A percentile compares a stretch with the other conserved stretches of the same genome.
phyloP scores from a whole-genome alignment of 2,113 vertebrate species.

The Tyto alba region DNA sequence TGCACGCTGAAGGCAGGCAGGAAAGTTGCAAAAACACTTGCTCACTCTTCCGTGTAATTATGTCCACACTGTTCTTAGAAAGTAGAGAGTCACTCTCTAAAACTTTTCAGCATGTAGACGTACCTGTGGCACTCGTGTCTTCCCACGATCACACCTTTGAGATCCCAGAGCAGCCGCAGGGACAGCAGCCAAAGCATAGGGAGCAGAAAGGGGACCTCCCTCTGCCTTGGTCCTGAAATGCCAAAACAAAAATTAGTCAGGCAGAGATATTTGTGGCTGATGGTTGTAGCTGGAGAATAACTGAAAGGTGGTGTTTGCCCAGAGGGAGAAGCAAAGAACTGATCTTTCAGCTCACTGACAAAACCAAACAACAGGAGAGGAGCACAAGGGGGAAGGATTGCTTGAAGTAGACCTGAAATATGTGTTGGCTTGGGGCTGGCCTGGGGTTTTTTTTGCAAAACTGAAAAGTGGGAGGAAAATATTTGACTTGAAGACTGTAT shows the following conservation, averaged over 20 bases:
- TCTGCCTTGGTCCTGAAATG: background rate
- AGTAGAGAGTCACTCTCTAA: background rate
- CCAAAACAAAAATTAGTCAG: background rate
- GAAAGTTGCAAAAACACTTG: constrained; percentile 49
- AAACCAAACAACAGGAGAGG: background rate
- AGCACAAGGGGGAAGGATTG: background rate
- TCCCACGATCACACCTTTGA: fast-evolving
- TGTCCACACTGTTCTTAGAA: constrained; percentile 52
- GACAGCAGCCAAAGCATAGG: fast-evolving
- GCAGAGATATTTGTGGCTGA: background rate
- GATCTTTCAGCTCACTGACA: background rate
- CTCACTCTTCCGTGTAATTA: constrained; percentile 37
- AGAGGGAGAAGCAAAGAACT: background rate
- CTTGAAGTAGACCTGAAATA: background rate
- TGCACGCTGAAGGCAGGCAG: background rate
- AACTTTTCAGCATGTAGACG: background rate
- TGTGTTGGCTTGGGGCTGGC: background rate
- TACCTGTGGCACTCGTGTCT: fast-evolving
- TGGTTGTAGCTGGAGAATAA: background rate
- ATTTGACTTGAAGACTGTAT: background rate
- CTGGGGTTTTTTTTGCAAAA: background rate
- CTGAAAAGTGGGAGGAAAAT: background rate
- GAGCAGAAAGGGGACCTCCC: background rate
- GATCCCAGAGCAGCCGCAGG: background rate
- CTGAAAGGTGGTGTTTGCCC: background rate